Evolutionary conservation across 2,888 invertebrate genomes (phyloP).

Genomic region (Oligia latruncula): DNA sequence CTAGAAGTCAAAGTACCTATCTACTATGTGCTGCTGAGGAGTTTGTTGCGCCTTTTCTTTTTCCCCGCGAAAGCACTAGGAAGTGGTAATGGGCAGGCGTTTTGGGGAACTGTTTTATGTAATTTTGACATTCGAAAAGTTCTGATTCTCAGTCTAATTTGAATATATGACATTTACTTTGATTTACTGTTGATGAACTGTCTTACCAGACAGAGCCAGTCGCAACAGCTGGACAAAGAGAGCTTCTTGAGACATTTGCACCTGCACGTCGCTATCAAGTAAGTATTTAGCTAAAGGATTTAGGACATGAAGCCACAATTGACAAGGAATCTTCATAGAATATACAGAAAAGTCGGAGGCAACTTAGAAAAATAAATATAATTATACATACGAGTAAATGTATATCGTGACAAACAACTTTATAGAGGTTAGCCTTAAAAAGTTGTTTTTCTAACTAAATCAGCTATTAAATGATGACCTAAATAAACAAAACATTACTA

Average conservation of each 20-base stretch:
- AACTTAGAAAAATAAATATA: not conserved
- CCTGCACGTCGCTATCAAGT: no score
- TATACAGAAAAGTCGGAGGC: not conserved
- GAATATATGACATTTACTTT: not conserved
- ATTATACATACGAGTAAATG: not conserved
- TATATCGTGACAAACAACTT: not conserved
- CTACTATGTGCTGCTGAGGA: not conserved
- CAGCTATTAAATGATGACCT: slow-evolving; percentile 4
- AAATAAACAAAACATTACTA: slow-evolving; percentile 47
- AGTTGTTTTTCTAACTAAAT: not conserved
- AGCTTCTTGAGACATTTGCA: not conserved
- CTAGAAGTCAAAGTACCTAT: not conserved
- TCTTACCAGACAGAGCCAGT: not conserved
- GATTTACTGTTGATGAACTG: not conserved
- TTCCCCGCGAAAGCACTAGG: not conserved
- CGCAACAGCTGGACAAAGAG: not conserved
- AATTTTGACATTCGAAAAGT: not conserved
- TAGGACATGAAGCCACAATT: not conserved
- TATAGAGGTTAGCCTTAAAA: not conserved
- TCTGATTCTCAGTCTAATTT: not conserved
- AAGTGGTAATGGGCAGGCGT: not conserved
- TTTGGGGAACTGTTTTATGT: not conserved
- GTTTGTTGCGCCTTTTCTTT: not conserved
- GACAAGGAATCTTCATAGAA: not conserved
- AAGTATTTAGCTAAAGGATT: no score